phyloP scores from a whole-genome alignment of 2,113 vertebrate genomes.

The Anoura caudifer region DNA sequence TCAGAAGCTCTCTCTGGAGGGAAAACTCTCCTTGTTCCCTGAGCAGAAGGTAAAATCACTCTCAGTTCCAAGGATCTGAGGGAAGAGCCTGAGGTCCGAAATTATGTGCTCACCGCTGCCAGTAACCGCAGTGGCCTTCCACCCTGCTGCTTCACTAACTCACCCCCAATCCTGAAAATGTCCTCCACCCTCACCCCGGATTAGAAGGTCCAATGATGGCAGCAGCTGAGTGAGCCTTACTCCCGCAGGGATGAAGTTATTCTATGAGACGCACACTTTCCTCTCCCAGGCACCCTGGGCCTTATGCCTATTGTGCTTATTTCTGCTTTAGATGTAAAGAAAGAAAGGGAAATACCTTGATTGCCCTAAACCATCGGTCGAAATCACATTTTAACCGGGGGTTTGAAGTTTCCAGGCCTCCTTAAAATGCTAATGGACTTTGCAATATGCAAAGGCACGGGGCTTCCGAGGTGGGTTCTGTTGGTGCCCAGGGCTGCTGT shows the following conservation, averaged over 20 bases:
- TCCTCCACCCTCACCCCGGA: neutral
- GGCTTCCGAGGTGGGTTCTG: neutral
- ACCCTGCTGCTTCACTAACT: neutral
- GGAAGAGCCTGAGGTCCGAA: neutral
- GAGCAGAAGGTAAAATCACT: neutral
- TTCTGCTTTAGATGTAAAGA: conserved; percentile 56
- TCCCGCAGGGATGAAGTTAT: neutral
- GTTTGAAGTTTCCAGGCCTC: conserved; percentile 35
- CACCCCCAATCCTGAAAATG: neutral
- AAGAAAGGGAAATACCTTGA: conserved; percentile 52
- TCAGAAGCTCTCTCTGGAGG: neutral
- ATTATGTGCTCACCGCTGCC: neutral
- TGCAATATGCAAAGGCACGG: conserved; percentile 43
- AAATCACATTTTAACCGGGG: conserved; percentile 17
- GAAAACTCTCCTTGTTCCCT: neutral
- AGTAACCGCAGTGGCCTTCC: neutral
- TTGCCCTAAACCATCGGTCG: conserved; percentile 59
- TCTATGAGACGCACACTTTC: conserved; percentile 14
- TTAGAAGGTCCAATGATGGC: neutral
- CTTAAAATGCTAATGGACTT: conserved; percentile 69
- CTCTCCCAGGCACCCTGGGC: neutral
- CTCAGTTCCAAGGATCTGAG: neutral
- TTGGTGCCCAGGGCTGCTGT: neutral
- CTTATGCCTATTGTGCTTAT: conserved; percentile 26
- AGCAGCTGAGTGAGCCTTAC: neutral